phyloP scores from a whole-genome alignment of 1,140 invertebrate genomes.

The Teleogryllus occipitalis region DNA sequence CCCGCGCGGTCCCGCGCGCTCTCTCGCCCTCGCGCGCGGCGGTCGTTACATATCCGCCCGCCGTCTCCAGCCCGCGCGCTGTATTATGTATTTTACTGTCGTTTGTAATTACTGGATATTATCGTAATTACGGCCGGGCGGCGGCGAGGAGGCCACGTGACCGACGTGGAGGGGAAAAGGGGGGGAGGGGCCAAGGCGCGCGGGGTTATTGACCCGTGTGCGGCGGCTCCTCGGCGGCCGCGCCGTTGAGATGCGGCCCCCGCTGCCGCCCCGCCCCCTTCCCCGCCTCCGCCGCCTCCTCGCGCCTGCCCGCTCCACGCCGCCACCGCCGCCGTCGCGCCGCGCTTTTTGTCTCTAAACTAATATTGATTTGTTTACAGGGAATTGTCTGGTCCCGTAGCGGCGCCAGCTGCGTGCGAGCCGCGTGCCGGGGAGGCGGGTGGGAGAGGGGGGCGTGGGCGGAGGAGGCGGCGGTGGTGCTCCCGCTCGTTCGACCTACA shows the following conservation, averaged over 20 bases:
- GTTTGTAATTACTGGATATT: conserved; percentile 25
- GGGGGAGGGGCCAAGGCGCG: not conserved
- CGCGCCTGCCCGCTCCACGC: not conserved
- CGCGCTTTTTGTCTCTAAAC: not conserved
- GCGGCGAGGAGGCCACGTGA: not conserved
- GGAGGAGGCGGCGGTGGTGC: too few relatives aligned
- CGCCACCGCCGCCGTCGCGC: too few relatives aligned
- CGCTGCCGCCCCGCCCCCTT: too few relatives aligned
- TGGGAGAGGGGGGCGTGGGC: not conserved
- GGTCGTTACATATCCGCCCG: not conserved
- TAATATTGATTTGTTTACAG: not conserved
- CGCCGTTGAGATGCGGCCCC: too few relatives aligned
- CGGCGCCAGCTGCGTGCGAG: not conserved
- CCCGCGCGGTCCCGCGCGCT: not conserved
- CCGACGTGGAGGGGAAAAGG: not conserved
- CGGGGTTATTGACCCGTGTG: not conserved
- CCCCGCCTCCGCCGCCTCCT: too few relatives aligned
- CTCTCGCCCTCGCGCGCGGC: not conserved
- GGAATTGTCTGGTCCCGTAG: not conserved
- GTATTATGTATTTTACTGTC: conserved; percentile 24
- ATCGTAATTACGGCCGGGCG: conserved; percentile 22
- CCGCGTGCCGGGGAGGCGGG: not conserved
- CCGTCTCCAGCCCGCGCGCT: not conserved
- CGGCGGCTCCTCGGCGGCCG: not conserved
- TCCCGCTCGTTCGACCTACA: too few relatives aligned